Evolutionary conservation across 2,888 invertebrate species (phyloP), one percentile per base, ranked within the genome.

Genomic region (Melanotus villosus): DNA sequence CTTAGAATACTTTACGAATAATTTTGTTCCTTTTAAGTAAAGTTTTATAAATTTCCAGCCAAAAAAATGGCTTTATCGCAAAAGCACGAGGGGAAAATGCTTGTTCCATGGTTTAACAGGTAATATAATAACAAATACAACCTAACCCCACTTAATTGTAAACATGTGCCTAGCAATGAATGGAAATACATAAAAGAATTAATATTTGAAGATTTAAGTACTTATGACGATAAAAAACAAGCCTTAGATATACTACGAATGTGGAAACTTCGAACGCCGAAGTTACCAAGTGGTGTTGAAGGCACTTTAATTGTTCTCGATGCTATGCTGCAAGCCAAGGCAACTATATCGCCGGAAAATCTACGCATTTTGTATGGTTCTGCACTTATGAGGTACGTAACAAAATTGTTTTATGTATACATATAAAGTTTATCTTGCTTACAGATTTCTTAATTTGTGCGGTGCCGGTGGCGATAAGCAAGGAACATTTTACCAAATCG

Each of bases 321-420:
- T 82, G 88, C 89, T 9, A 78, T 87, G 21, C 68, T 87, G 30
- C 84, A 86, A 45, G 78, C 81, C 52, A 69, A 78, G 32, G 78
- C 82, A 58, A 72, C 75, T 3, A 81, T 84, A 62, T 82, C 86
- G 59, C 87, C 89, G 68, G 82, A 84, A 60, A 83, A 90, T 65
- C 74, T 89, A 12, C 85, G 87, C 14, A 80, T 89, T 71, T 88
- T 91, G 67, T 91, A 90, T 80, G 89, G 90, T 0, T 87, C 90
- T 5, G 89, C 89, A 1, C 84, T 91, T 60, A 89, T 90, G 88
- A 89, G 92, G 78, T 91, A 90, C 80, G 85, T 90, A 16, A 45
- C 43, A 50, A 50, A 16, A 34, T 41, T 43, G n/a, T n/a, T n/a
- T n/a, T n/a, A n/a, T n/a, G n/a, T n/a, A n/a, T n/a, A n/a, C n/a